A percentile compares a stretch with the other conserved stretches of the same genome.
Conservation (phyloP, 2,113 vertebrate species). For the Anhinga anhinga region DNA sequence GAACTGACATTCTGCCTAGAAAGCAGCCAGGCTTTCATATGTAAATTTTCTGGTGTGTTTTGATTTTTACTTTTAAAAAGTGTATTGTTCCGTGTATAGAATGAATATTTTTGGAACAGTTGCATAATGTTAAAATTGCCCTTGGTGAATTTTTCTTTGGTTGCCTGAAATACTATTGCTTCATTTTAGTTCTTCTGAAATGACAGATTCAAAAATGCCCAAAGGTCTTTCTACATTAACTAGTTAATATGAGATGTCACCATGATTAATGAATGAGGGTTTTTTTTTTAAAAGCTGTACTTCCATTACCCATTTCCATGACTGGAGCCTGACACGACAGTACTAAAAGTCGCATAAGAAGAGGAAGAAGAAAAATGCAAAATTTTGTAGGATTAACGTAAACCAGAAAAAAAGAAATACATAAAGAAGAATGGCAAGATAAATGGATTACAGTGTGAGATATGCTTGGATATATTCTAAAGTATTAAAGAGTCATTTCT, state of each 20-base stretch:
- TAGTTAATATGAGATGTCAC: conserved; percentile 46
- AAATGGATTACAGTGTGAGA: background rate
- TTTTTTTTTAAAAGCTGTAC: background rate
- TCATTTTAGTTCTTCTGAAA: conserved; percentile 22
- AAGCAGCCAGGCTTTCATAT: conserved; percentile 39
- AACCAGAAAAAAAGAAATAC: background rate
- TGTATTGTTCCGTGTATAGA: background rate
- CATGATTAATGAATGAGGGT: conserved; percentile 13
- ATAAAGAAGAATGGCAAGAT: background rate
- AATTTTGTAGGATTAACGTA: background rate
- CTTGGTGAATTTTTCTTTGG: background rate
- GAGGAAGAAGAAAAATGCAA: background rate
- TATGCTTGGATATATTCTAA: background rate
- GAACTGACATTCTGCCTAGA: conserved; percentile 14
- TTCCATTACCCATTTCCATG: background rate
- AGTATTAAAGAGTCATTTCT: background rate
- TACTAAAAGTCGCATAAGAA: background rate
- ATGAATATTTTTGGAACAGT: conserved; percentile 42
- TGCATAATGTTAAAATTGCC: conserved; percentile 9
- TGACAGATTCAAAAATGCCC: conserved; percentile 19
- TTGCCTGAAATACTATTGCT: conserved; percentile 11
- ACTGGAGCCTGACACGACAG: background rate
- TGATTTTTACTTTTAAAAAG: conserved; percentile 16
- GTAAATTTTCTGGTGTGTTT: background rate
- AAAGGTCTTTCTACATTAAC: conserved; percentile 10